Conservation (phyloP, 2,888 invertebrate species). For the Proisotoma minuta region DNA sequence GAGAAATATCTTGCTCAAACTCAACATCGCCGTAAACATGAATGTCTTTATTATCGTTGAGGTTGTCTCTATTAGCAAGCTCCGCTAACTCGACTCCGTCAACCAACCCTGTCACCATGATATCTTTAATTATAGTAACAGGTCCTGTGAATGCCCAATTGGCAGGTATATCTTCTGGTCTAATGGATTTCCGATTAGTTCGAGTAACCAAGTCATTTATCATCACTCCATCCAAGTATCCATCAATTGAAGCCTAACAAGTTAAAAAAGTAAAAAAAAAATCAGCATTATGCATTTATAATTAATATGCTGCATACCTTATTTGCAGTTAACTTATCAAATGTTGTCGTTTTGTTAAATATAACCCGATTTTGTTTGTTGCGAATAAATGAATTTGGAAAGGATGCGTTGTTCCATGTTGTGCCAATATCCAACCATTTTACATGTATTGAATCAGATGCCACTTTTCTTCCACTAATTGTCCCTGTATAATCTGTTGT, state of each 20-base stretch:
- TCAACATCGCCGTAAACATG: slow-evolving; percentile 33
- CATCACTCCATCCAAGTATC: slow-evolving; percentile 20
- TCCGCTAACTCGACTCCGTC: slow-evolving; percentile 31
- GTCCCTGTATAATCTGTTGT: slow-evolving; percentile 10
- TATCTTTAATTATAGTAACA: slow-evolving; percentile 22
- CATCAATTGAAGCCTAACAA: slow-evolving; percentile 22
- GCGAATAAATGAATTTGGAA: slow-evolving; percentile 24
- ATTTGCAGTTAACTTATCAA: slow-evolving; percentile 10
- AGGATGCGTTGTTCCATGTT: slow-evolving; percentile 20
- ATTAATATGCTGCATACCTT: slow-evolving; percentile 8
- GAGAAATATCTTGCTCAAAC: slow-evolving; percentile 26
- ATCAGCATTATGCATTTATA: no score
- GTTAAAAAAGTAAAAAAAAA: no score
- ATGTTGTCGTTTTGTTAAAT: slow-evolving; percentile 25
- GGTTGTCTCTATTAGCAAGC: slow-evolving; percentile 21
- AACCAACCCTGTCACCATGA: slow-evolving; percentile 21
- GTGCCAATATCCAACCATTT: slow-evolving; percentile 11
- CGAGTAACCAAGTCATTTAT: slow-evolving; percentile 24
- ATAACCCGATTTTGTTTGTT: slow-evolving; percentile 9
- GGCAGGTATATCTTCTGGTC: slow-evolving; percentile 1
- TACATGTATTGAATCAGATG: background rate
- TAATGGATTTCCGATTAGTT: no score
- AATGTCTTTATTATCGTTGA: slow-evolving; percentile 9
- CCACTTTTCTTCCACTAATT: slow-evolving; percentile 21
- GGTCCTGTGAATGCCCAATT: slow-evolving; percentile 29